A percentile compares a stretch with the other conserved stretches of the same genome.
phyloP scores from a whole-genome alignment of 2,797 vertebrate genomes.

The Parauchenoglanis ngamensis region DNA sequence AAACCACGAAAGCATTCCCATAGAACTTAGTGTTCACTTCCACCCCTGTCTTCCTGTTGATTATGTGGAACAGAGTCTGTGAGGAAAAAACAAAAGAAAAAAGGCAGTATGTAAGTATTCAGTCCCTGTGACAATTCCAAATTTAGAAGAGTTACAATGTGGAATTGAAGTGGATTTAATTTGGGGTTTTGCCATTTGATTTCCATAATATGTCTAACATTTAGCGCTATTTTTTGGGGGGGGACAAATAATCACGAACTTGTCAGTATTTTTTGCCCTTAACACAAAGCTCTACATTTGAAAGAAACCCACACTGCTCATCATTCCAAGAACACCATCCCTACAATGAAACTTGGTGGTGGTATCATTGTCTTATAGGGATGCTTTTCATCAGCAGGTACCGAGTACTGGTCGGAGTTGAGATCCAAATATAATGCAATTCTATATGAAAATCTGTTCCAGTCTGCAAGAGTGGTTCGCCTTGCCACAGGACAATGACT shows the following conservation, averaged over 20 bases:
- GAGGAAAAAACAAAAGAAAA: conserved; percentile 50
- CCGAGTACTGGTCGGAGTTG: not conserved
- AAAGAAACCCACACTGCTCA: not conserved
- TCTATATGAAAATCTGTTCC: not conserved
- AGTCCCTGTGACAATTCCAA: not conserved
- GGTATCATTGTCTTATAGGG: not conserved
- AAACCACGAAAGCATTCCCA: conserved; percentile 81
- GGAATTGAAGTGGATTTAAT: not conserved
- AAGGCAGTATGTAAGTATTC: not conserved
- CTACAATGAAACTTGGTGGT: not conserved
- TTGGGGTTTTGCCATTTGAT: not conserved
- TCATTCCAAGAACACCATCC: not conserved
- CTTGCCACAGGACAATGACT: not conserved
- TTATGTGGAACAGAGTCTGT: conserved; percentile 87
- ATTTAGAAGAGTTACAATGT: not conserved
- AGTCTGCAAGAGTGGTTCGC: not conserved
- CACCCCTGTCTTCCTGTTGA: conserved; percentile 83
- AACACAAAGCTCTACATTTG: not conserved
- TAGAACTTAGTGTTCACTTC: conserved; percentile 72
- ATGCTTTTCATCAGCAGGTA: not conserved
- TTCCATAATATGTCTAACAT: not conserved
- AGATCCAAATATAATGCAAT: not conserved
- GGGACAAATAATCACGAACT: not conserved
- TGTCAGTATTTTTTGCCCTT: not conserved
- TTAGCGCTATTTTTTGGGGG: not conserved